Percentiles rank a stretch among this genome's conserved stretches.
These are phyloP conservation scores for Melitaea cinxia DNA, from an alignment of 1,140 invertebrate genomes.

Conservation along the genomic window DNA sequence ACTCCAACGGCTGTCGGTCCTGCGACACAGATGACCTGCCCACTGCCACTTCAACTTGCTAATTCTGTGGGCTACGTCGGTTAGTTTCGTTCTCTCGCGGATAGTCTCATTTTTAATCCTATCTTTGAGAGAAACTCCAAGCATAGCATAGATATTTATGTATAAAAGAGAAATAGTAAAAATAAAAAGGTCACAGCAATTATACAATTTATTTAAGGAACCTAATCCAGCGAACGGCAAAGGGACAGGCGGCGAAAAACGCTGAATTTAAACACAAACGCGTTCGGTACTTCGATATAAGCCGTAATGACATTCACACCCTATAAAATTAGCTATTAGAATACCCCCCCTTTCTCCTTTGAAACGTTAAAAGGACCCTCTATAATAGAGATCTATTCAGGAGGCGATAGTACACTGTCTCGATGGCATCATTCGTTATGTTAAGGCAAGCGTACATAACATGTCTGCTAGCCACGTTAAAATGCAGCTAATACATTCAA, in stretches of 20 bases:
- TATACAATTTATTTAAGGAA: not conserved
- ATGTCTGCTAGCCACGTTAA: conserved; percentile 28
- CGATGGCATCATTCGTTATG: conserved; percentile 73
- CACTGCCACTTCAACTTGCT: too few species aligned
- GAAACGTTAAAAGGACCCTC: conserved; percentile 58
- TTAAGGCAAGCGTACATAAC: conserved; percentile 77
- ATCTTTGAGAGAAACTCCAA: too few species aligned
- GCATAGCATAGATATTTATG: too few species aligned
- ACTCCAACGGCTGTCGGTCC: too few species aligned
- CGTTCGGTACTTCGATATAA: conserved; percentile 34
- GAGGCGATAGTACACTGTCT: conserved; percentile 45
- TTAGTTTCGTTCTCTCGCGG: too few species aligned
- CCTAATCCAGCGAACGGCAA: not conserved
- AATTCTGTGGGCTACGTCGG: too few species aligned
- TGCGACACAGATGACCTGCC: too few species aligned
- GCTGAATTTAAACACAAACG: conserved; percentile 16
- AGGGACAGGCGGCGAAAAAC: conserved; percentile 6
- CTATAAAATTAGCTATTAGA: conserved; percentile 45
- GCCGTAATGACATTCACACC: conserved; percentile 33
- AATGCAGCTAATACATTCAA: conserved; percentile 21
- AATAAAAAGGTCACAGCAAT: not conserved
- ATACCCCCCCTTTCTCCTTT: conserved; percentile 47
- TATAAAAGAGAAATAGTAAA: too few species aligned
- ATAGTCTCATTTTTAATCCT: too few species aligned
- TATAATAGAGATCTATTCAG: conserved; percentile 37